A percentile compares a stretch with the other conserved stretches of the same genome.
phyloP scores from a whole-genome alignment of 2,113 vertebrate genomes.

The Oxyura jamaicensis region DNA sequence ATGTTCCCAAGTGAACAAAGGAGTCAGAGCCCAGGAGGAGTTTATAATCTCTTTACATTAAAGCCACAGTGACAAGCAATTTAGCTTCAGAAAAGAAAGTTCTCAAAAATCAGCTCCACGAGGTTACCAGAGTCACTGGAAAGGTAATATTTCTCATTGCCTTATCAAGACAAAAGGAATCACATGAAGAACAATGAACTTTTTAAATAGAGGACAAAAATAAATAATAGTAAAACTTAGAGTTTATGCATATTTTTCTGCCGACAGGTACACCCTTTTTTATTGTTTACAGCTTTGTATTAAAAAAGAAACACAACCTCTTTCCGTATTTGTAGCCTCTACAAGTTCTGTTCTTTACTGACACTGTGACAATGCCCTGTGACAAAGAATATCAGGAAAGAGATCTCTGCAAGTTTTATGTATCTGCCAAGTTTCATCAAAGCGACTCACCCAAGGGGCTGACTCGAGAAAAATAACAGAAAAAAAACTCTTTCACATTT shows the following conservation, averaged over 20 bases:
- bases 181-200: not conserved
- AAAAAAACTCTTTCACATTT: not conserved
- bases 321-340: not conserved
- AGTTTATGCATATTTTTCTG: not conserved
- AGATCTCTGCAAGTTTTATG: not conserved
- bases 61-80: not conserved
- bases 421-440: conserved; percentile 11
- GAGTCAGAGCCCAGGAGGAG: not conserved
- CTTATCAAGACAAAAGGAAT: not conserved
- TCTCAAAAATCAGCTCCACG: not conserved
- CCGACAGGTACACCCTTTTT: not conserved
- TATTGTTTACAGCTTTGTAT: not conserved
- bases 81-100: not conserved
- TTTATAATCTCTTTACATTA: fast-evolving
- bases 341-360: not conserved
- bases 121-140: not conserved
- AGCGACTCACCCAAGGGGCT: not conserved
- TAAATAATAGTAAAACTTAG: not conserved
- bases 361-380: not conserved
- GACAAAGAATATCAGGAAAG: not conserved
- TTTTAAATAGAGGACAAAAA: not conserved
- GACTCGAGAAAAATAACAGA: not conserved
- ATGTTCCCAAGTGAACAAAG: not conserved
- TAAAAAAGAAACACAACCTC: not conserved
- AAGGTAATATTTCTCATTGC: not conserved